Evolutionary conservation across 2,888 invertebrate species (phyloP).

Genomic region (Apocheima hispidaria): DNA sequence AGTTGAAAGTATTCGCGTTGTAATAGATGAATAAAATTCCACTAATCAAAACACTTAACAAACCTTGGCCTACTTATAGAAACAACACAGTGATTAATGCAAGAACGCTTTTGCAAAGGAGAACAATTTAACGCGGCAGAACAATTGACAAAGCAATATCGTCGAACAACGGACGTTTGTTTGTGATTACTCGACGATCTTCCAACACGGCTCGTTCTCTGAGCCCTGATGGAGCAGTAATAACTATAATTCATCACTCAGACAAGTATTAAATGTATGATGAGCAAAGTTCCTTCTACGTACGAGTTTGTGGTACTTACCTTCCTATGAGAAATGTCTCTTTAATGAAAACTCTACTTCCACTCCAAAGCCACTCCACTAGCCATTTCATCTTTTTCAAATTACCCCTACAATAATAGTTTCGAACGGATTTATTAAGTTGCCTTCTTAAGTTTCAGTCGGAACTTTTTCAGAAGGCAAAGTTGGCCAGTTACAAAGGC

Average conservation of each 20-base stretch:
- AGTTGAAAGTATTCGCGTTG: too few species aligned
- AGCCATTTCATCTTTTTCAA: constrained; percentile 12
- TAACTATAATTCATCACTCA: constrained; percentile 26
- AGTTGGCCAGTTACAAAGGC: constrained; percentile 60
- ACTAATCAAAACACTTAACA: constrained; percentile 7
- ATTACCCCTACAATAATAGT: constrained; percentile 38
- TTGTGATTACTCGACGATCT: constrained; percentile 37
- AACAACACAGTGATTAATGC: constrained; percentile 40
- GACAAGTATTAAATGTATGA: neutral
- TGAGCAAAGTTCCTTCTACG: neutral
- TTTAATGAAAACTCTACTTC: neutral
- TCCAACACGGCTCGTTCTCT: constrained; percentile 2
- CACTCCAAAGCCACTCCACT: neutral
- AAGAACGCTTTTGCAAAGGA: constrained; percentile 36
- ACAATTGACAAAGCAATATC: constrained; percentile 44
- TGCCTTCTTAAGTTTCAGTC: constrained; percentile 58
- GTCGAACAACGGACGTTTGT: constrained; percentile 39
- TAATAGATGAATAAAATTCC: constrained; percentile 1
- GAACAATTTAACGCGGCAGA: constrained; percentile 34
- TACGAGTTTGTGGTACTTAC: neutral
- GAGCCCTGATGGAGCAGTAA: constrained; percentile 21
- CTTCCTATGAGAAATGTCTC: neutral
- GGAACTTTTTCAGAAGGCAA: constrained; percentile 63
- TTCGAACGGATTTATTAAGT: constrained; percentile 53
- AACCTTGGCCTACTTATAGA: constrained; percentile 36